Conservation (phyloP, 2,113 vertebrate species). For the Limnothrissa miodon region DNA sequence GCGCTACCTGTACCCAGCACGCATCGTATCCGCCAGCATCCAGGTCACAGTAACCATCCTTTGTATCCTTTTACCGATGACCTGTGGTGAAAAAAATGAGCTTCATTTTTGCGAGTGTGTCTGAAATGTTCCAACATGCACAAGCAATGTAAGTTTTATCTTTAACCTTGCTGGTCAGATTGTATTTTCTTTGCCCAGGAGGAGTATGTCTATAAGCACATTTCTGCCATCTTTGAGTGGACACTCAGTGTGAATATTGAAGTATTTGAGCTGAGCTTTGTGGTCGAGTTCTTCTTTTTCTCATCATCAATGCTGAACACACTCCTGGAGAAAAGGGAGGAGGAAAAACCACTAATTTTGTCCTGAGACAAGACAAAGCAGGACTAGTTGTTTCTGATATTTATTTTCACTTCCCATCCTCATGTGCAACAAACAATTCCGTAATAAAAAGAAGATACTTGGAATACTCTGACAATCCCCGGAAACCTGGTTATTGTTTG, state of each 20-base stretch:
- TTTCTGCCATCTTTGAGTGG: conserved; percentile 75
- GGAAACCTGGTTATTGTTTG: background rate
- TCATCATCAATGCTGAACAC: conserved; percentile 72
- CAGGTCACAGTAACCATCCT: conserved; percentile 64
- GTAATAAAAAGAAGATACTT: background rate
- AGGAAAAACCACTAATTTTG: conserved; percentile 68
- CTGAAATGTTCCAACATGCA: background rate
- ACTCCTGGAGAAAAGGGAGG: conserved; percentile 58
- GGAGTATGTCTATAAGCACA: conserved; percentile 50
- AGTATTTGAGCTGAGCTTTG: conserved; percentile 72
- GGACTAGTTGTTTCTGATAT: background rate
- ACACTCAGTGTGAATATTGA: conserved; percentile 69
- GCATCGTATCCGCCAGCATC: conserved; percentile 48
- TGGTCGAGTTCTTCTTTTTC: conserved; percentile 70
- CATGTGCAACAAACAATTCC: background rate
- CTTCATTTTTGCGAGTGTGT: background rate
- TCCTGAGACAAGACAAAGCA: conserved; percentile 48
- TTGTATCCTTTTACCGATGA: conserved; percentile 70
- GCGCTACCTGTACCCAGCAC: conserved; percentile 61
- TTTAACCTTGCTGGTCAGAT: conserved; percentile 61
- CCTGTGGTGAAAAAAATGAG: background rate
- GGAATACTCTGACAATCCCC: background rate
- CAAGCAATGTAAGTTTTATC: background rate
- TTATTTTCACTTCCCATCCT: conserved; percentile 5
- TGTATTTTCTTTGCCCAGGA: conserved; percentile 59